Conservation (phyloP, 1,140 invertebrate species). For the Tetragnatha versicolor region DNA sequence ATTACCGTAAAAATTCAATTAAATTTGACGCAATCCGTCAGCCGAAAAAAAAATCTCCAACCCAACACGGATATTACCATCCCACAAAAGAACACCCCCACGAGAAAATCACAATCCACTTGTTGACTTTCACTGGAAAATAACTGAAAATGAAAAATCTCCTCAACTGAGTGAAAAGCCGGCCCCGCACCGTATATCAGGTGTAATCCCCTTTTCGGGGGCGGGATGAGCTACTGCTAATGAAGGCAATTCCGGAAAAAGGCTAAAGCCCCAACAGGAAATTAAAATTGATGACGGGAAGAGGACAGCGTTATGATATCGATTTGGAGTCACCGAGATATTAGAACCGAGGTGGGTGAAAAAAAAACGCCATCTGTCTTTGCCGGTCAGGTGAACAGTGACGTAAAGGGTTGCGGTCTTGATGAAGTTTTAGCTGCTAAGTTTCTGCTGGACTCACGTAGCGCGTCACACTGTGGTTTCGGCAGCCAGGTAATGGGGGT, state of each 20-base stretch:
- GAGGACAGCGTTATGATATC: slow-evolving; percentile 46
- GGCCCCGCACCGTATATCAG: background rate
- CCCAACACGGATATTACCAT: no score
- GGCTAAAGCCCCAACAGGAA: slow-evolving; percentile 39
- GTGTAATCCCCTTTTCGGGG: background rate
- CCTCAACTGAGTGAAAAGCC: background rate
- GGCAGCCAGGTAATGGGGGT: no score
- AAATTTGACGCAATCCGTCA: no score
- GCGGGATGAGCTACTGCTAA: slow-evolving; percentile 12
- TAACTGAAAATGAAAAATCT: slow-evolving; percentile 5
- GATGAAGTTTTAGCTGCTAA: no score
- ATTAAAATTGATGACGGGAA: slow-evolving; percentile 51
- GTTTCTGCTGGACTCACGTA: no score
- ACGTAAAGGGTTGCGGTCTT: background rate
- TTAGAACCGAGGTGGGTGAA: slow-evolving; percentile 7
- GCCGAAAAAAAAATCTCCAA: no score
- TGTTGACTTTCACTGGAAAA: background rate
- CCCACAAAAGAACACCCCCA: background rate
- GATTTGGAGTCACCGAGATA: slow-evolving; percentile 34
- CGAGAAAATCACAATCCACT: background rate
- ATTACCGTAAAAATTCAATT: no score
- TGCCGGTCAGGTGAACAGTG: background rate
- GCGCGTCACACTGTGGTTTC: no score
- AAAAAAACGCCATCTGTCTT: slow-evolving; percentile 1
- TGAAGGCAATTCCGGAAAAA: slow-evolving; percentile 29